Base-by-base conservation (phyloP, 2,113 vertebrate genomes). In the Bubo bubo region DNA sequence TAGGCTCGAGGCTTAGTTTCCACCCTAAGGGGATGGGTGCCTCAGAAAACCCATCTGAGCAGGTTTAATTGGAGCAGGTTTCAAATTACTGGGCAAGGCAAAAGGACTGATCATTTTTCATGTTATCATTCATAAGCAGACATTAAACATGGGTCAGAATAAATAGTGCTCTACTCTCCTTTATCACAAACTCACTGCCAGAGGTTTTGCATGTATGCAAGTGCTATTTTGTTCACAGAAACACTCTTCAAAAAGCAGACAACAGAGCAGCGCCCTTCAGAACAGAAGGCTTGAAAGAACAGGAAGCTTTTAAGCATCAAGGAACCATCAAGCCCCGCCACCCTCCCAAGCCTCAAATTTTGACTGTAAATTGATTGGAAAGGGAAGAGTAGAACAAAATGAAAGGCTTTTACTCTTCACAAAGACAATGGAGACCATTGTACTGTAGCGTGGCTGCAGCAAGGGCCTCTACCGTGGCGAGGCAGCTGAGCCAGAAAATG, bases 391-490 rank as follows among this genome's bases (percentile, higher is more conserved):
- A 58, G 60, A 72, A 68, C 41, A 41, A 93, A 95, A 86, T 83
- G 75, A 85, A 72, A 94, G 90, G 93, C 81, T 93, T 97, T 94
- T 37, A 86, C 95, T 95, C 84, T 52, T 64, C 74, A 83, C 10
- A 27, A 75, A 84, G 81, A 97, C 95, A 95, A 97, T 72, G 92
- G 68, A 55, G 88, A 95, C 58, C 58, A 74, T 95, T 98, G 92
- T 97, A 84, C 92, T 89, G 89, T 63, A 63, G 88, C 4, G 21
- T 91, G 96, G 95, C 95, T 85, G 92, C 92, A 89, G 94, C 74
- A 83, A 94, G 93, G 75, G 94, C 82, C 55, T 74, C 66, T 41
- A 86, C 91, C 22, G 12, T 50, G 77, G 70, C 24, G 6, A 85
- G 37, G 94, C 93, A 92, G 93, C 94, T 59, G 84, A 96, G 95